Evolutionary conservation across 2,888 invertebrate genomes (phyloP).

Genomic region (Drosophila aldrichi): DNA sequence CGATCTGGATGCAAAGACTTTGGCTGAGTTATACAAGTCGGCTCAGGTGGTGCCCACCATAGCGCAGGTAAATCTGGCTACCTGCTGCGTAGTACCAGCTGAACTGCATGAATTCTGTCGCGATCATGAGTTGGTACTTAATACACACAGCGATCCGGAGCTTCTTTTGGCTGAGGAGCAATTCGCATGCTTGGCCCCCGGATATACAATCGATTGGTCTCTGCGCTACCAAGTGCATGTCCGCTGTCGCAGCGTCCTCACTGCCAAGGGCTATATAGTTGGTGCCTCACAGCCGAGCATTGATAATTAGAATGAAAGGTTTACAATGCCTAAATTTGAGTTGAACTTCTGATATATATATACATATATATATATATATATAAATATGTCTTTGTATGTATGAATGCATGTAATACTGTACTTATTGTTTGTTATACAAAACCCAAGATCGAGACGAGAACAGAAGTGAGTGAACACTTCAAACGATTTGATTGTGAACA

Average conservation of each 20-base stretch:
- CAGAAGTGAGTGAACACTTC: constrained; percentile 37
- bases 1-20: constrained; percentile 93
- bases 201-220: constrained; percentile 90
- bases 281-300: constrained; percentile 75
- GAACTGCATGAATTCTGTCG: constrained; percentile 95
- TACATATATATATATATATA: constrained; percentile 30
- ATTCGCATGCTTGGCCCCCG: constrained; percentile 86
- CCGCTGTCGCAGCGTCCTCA: constrained; percentile 95
- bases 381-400: constrained; percentile 26
- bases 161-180: constrained; percentile 86
- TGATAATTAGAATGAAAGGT: constrained; percentile 29
- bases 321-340: constrained; percentile 45
- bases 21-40: constrained; percentile 91
- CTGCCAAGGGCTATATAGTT: constrained; percentile 94
- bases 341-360: constrained; percentile 48
- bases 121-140: constrained; percentile 94
- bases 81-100: constrained; percentile 97
- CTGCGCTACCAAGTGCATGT: constrained; percentile 95
- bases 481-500: constrained; percentile 65
- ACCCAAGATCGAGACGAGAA: constrained; percentile 45
- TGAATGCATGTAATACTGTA: constrained; percentile 59
- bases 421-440: constrained; percentile 78
- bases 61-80: constrained; percentile 96
- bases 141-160: constrained; percentile 97
- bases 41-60: constrained; percentile 93